Evolutionary conservation across 1,140 invertebrate genomes (phyloP), one percentile per base, ranked within the genome.

Genomic region (Ditylenchus dipsaci): DNA sequence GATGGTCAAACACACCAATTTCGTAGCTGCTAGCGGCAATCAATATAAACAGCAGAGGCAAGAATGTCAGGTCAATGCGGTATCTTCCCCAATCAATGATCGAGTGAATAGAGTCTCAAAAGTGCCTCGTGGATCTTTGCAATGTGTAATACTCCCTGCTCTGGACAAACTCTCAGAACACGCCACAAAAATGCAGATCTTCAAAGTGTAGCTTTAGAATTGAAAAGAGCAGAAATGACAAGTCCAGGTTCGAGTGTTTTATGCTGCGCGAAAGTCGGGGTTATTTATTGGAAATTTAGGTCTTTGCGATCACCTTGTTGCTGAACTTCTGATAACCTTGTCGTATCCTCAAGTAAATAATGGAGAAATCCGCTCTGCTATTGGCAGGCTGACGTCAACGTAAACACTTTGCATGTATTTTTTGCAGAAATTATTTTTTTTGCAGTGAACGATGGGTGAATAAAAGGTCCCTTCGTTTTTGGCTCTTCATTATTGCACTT

Each of bases 241-340:
- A 73, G 74, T 58, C 80, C 80, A 1, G 80, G 49, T 53, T 26
- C 49, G 8, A 3, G n/a, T 53, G 3, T 53, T 53, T 53, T 53
- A 1, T 19, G 49, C 23, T 19, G 49, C 3, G n/a, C n/a, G n/a
- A 53, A 7, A 21, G 3, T 53, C n/a, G n/a, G 3, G 3, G 3
- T 26, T 3, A 53, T 53, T n/a, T n/a, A n/a, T n/a, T n/a, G n/a
- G n/a, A n/a, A n/a, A 8, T 53, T 53, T 53, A 53, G 49, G 80
- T 5, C 57, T 82, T 19, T 83, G 81, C 63, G 79, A 82, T 66
- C 67, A 80, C 38, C 45, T 82, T 8, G 47, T 82, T n/a, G 73
- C 75, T 9, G 80, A 82, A 65, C 53, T 82, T 30, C 38, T 82
- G 19, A 72, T 74, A n/a, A 75, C 73, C 29, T 27, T 81, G 30